A percentile compares a stretch with the other conserved stretches of the same genome.
Evolutionary conservation across 2,888 invertebrate species (phyloP).

Genomic region (Troides aeacus): DNA sequence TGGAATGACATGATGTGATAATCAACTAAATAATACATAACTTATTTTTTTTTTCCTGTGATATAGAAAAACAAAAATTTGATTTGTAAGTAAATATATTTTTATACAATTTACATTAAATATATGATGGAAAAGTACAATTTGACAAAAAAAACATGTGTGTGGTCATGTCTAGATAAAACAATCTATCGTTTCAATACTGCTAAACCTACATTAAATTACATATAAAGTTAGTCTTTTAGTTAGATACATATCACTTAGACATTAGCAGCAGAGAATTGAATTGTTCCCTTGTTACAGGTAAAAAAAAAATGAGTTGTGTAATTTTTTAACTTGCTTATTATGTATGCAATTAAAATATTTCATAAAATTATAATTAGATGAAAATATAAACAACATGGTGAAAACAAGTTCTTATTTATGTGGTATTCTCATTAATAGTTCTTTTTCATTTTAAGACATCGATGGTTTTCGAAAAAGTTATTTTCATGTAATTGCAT

Average conservation of each 20-base stretch:
- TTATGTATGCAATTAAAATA: background rate
- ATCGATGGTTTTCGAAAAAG: background rate
- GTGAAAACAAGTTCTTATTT: background rate
- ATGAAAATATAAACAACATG: background rate
- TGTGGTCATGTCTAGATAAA: background rate
- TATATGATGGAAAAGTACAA: background rate
- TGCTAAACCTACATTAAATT: no score
- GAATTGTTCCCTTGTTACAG: background rate
- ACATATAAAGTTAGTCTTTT: no score
- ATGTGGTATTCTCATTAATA: background rate
- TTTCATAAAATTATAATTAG: background rate
- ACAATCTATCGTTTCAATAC: background rate
- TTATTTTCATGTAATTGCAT: no score
- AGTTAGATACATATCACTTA: no score
- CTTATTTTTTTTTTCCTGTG: conserved; percentile 13
- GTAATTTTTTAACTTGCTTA: background rate
- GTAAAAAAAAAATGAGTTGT: conserved; percentile 1
- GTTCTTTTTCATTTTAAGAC: background rate
- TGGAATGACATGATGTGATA: background rate
- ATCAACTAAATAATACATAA: conserved; percentile 6
- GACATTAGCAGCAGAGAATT: no score
- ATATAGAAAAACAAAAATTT: conserved; percentile 9
- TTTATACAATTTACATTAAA: conserved; percentile 20
- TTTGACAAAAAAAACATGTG: background rate
- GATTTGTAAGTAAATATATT: conserved; percentile 18